Percentiles rank a stretch among this genome's conserved stretches.
These are phyloP conservation scores for Oxytorus armatus DNA, from an alignment of 2,888 invertebrate genomes.

Conservation along the genomic window DNA sequence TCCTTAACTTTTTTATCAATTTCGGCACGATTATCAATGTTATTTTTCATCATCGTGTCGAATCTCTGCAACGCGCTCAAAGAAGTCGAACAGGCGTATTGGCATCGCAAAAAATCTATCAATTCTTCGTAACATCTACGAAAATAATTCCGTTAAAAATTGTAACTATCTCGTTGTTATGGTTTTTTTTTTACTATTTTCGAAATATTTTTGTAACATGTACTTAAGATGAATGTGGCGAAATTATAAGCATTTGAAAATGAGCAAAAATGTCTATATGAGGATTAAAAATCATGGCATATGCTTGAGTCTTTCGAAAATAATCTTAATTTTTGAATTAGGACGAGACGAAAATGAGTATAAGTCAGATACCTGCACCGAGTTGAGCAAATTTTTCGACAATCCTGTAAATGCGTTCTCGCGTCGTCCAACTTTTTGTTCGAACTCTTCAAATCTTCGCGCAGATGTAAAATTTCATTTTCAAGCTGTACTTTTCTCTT, in stretches of 20 bases:
- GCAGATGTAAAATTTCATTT: slow-evolving; percentile 85
- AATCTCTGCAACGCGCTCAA: slow-evolving; percentile 76
- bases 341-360: neutral
- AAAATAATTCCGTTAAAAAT: too few species aligned
- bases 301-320: too few species aligned
- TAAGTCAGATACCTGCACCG: slow-evolving; percentile 74
- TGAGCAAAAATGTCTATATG: too few species aligned
- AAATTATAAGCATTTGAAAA: too few species aligned
- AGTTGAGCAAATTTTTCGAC: slow-evolving; percentile 73
- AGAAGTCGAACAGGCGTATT: slow-evolving; percentile 79
- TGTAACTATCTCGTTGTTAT: too few species aligned
- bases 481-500: slow-evolving; percentile 85
- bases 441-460: slow-evolving; percentile 83
- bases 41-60: slow-evolving; percentile 67
- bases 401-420: slow-evolving; percentile 73
- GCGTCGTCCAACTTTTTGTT: slow-evolving; percentile 71
- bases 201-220: too few species aligned
- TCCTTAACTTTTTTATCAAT: slow-evolving; percentile 71
- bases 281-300: too few species aligned
- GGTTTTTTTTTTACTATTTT: too few species aligned
- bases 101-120: slow-evolving; percentile 77
- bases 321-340: too few species aligned
- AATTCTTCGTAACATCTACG: slow-evolving; percentile 76
- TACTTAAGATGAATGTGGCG: too few species aligned
- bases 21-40: slow-evolving; percentile 70